A percentile compares a stretch with the other conserved stretches of the same genome.
phyloP scores from a whole-genome alignment of 2,888 invertebrate genomes.

The Creontiades dilutus region DNA sequence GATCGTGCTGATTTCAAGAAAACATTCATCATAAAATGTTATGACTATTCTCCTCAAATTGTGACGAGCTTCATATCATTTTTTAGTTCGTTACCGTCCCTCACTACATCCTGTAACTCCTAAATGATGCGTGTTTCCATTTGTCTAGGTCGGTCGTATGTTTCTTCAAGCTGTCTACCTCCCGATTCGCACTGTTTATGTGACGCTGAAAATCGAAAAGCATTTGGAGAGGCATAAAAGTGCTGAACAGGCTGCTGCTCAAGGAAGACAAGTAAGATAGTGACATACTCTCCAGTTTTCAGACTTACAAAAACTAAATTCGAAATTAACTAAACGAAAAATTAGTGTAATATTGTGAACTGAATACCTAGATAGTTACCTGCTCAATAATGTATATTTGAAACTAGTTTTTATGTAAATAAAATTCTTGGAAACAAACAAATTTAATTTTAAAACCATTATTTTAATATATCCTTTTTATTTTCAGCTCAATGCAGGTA shows the following conservation, averaged over 20 bases:
- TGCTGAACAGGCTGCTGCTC: constrained; percentile 75
- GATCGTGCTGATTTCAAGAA: too few species aligned
- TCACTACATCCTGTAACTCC: constrained; percentile 7
- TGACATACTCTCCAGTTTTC: background rate
- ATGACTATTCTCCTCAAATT: background rate
- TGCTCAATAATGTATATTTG: too few species aligned
- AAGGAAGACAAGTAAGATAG: constrained; percentile 50
- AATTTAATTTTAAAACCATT: background rate
- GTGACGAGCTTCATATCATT: background rate
- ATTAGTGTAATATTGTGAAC: too few species aligned
- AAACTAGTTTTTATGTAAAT: too few species aligned
- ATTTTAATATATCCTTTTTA: background rate
- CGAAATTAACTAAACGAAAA: too few species aligned
- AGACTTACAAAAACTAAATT: too few species aligned
- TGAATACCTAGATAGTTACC: too few species aligned
- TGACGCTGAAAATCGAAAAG: constrained; percentile 95
- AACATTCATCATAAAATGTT: too few species aligned
- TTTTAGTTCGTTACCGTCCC: background rate
- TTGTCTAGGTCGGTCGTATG: constrained; percentile 88
- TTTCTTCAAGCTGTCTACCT: constrained; percentile 99
- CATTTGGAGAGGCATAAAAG: constrained; percentile 87
- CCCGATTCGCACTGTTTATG: constrained; percentile 94
- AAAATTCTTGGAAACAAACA: too few species aligned
- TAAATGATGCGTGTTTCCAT: constrained; percentile 35
- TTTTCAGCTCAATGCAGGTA: constrained; percentile 55